Evolutionary conservation across 2,797 vertebrate species (phyloP).

Genomic region (Enteromius trimaculatus): DNA sequence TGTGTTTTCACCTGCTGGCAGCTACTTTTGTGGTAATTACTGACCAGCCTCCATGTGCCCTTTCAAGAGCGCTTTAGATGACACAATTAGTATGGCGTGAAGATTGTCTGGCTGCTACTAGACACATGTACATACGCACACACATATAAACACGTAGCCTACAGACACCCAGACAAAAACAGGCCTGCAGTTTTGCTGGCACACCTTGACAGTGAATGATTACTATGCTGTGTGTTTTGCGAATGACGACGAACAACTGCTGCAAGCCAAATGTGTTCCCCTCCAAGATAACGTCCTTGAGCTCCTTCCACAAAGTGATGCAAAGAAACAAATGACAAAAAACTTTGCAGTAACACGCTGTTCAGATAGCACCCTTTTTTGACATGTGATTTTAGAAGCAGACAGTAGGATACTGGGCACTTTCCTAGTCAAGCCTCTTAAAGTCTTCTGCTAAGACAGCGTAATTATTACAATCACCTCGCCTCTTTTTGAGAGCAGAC

Average conservation of each 20-base stretch:
- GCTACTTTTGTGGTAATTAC: conserved; percentile 39
- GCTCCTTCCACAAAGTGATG: conserved; percentile 27
- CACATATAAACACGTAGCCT: conserved; percentile 16
- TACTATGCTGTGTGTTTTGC: conserved; percentile 43
- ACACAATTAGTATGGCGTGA: conserved; percentile 41
- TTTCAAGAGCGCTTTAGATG: conserved; percentile 35
- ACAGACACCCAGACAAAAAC: conserved; percentile 40
- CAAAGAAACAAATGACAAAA: conserved; percentile 44
- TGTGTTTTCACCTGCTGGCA: conserved; percentile 24
- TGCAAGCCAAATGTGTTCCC: conserved; percentile 50
- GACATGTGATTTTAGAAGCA: conserved; percentile 41
- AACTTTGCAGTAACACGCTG: conserved; percentile 42
- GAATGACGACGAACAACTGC: conserved; percentile 43
- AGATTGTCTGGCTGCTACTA: conserved; percentile 22
- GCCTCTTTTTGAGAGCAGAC: conserved; percentile 46
- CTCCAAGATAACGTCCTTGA: conserved; percentile 52
- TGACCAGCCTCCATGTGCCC: conserved; percentile 30
- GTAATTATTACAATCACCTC: conserved; percentile 60
- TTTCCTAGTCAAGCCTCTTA: conserved; percentile 40
- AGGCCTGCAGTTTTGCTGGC: conserved; percentile 15
- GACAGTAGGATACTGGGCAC: conserved; percentile 37
- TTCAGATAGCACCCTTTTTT: conserved; percentile 5
- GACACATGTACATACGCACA: conserved; percentile 6
- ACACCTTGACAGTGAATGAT: conserved; percentile 58
- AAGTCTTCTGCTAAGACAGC: conserved; percentile 47